phyloP scores from a whole-genome alignment of 2,888 invertebrate species.

The Hofmannophila pseudospretella region DNA sequence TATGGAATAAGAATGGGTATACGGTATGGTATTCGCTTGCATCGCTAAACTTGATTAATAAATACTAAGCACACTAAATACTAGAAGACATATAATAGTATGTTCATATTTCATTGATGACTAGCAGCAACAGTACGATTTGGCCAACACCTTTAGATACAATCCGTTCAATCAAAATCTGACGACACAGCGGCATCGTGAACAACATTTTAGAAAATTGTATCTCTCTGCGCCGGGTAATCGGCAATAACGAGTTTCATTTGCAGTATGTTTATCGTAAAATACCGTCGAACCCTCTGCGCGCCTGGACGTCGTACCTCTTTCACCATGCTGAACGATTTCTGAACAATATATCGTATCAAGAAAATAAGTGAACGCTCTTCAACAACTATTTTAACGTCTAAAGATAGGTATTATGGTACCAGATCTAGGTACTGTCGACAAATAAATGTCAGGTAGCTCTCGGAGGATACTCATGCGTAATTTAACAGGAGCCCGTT shows the following conservation, averaged over 20 bases:
- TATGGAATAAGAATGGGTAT: too few species aligned
- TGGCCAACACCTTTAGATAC: too few species aligned
- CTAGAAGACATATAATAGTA: too few species aligned
- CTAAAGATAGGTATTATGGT: too few species aligned
- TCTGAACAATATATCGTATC: constrained; percentile 1
- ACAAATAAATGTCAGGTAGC: constrained; percentile 7
- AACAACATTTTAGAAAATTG: constrained; percentile 8
- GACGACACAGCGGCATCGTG: constrained; percentile 6
- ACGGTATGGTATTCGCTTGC: too few species aligned
- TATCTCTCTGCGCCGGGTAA: constrained; percentile 5
- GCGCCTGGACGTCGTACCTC: not conserved
- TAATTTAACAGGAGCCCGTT: constrained; percentile 46
- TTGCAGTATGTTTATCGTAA: constrained; percentile 5
- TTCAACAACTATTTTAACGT: too few species aligned
- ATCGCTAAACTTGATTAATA: too few species aligned
- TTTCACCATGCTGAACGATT: not conserved
- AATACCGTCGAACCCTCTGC: constrained; percentile 4
- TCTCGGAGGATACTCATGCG: constrained; percentile 32
- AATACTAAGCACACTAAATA: too few species aligned
- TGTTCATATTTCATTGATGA: too few species aligned
- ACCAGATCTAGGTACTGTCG: constrained; percentile 5
- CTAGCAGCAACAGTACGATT: too few species aligned
- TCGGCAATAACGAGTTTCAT: constrained; percentile 5
- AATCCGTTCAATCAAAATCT: constrained; percentile 2
- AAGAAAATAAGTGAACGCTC: not conserved